Percentiles rank a stretch among this genome's conserved stretches.
phyloP scores from a whole-genome alignment of 2,113 vertebrate species.

The Urocitellus parryii region DNA sequence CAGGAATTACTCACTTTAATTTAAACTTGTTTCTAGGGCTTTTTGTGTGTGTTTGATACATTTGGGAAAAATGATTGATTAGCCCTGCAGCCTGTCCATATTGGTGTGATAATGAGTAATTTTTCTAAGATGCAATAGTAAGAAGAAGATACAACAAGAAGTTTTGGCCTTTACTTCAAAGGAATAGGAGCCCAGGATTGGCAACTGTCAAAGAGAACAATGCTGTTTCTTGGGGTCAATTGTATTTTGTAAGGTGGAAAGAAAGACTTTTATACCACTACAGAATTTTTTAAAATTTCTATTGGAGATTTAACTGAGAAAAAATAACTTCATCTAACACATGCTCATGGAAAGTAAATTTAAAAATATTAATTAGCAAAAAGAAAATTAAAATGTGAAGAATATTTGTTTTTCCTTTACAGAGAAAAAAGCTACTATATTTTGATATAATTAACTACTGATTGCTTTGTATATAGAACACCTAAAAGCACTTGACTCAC shows the following conservation, averaged over 20 bases:
- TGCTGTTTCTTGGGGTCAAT: not conserved
- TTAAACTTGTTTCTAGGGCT: not conserved
- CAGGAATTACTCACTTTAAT: not conserved
- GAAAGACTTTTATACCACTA: not conserved
- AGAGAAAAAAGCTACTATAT: not conserved
- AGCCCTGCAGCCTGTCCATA: fast-evolving
- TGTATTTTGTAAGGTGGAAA: not conserved
- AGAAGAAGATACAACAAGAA: not conserved
- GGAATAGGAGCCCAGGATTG: not conserved
- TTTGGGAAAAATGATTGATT: not conserved
- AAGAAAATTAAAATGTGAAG: slow-evolving; percentile 13
- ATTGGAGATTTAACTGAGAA: not conserved
- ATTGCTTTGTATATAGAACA: not conserved
- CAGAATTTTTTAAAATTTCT: not conserved
- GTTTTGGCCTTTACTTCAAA: not conserved
- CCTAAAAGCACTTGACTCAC: not conserved
- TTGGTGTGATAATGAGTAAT: not conserved
- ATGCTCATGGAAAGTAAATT: not conserved
- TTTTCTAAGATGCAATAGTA: not conserved
- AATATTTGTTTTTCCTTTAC: not conserved
- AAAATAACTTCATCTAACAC: not conserved
- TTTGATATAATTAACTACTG: not conserved
- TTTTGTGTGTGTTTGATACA: not conserved
- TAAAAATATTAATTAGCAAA: not conserved
- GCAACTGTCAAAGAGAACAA: not conserved